Evolutionary conservation across 2,113 vertebrate species (phyloP).

Genomic region (Pachyramphus minor): DNA sequence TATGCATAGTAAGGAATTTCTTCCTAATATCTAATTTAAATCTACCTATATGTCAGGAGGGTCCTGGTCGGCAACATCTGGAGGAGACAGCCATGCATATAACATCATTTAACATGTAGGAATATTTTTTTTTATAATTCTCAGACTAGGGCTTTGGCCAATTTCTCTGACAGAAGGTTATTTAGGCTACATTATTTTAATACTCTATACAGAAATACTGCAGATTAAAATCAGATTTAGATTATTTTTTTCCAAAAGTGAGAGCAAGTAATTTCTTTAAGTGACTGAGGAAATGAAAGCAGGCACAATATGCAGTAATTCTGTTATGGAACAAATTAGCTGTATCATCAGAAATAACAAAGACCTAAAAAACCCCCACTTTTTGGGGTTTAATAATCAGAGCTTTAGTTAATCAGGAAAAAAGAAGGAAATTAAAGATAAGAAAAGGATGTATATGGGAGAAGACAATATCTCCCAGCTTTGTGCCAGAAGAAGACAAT

Average conservation of each 20-base stretch:
- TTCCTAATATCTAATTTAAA: background rate
- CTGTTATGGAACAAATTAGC: background rate
- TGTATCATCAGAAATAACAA: background rate
- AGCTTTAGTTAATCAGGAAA: background rate
- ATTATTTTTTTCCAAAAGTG: background rate
- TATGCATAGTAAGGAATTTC: background rate
- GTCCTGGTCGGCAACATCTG: background rate
- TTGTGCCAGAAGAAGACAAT: background rate
- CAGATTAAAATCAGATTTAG: background rate
- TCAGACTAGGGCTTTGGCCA: background rate
- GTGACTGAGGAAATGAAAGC: background rate
- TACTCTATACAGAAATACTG: background rate
- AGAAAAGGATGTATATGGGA: background rate
- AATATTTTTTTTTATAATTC: background rate
- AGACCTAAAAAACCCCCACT: background rate
- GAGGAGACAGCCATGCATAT: background rate
- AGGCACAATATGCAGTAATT: background rate
- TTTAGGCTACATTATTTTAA: background rate
- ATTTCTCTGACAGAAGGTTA: background rate
- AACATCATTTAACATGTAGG: background rate
- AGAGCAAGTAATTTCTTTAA: background rate
- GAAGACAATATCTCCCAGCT: background rate
- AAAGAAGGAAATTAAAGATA: background rate
- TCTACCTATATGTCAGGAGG: background rate
- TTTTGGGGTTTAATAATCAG: background rate